Evolutionary conservation across 2,888 invertebrate species (phyloP), one percentile per base, ranked within the genome.

Genomic region (Trissolcus japonicus): DNA sequence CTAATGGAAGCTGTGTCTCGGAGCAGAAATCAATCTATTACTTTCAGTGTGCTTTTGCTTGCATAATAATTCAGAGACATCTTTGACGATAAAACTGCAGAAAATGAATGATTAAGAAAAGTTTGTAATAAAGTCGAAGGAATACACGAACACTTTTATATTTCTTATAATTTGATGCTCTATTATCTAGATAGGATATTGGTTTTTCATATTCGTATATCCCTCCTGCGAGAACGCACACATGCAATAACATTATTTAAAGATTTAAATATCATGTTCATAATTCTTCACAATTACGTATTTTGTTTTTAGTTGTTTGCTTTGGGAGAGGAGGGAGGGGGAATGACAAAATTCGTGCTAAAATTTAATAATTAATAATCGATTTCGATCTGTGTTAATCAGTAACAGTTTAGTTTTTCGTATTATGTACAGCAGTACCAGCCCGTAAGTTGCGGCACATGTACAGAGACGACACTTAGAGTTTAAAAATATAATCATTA

Each of bases 401-500:
- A 81, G 79, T 85, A 86, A 85, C 83, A 86, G 84, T 84, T 86
- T 81, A 81, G 83, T 86, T 72, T 35, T 35, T 85, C 83, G 83
- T 85, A 85, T 76, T 86, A 86, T 86, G 80, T 86, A 89, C 88
- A 88, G 86, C 85, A 87, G 84, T 86, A 86, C 86, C 86, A 80
- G 79, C 81, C 79, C 73, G 79, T 73, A 79, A 82, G 80, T 81
- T 81, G 82, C 80, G 84, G 83, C 82, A 86, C 86, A 86, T 83
- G 87, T 85, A 85, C 83, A 86, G 83, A 86, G 85, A 89, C 88
- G 89, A 89, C 88, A 88, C 88, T 88, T 88, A 89, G 88, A 89
- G 87, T 89, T 89, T 88, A 89, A 89, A 89, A 89, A 89, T 89
- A 89, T 89, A 89, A 87, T 88, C 85, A 86, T 87, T 75, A 81